Base-by-base conservation (phyloP, 2,797 vertebrate species). In the Phylloscopus collybita region DNA sequence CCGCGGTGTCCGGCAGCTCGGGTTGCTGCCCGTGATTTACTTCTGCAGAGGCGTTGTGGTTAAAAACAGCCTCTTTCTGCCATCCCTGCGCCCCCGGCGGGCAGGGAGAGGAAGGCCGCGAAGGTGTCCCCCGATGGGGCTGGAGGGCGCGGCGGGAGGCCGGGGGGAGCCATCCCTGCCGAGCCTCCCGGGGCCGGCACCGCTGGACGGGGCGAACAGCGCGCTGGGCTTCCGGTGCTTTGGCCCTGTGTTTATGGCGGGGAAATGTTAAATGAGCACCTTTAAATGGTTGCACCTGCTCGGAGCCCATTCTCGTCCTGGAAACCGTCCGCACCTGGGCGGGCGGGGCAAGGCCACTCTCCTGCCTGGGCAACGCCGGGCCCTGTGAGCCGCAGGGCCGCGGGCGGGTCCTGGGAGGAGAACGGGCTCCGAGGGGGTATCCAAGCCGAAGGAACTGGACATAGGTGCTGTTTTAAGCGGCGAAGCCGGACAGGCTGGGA, bases 401-500 rank as follows among this genome's bases (percentile, higher is more conserved):
- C 10, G 5, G 53, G 20, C 5, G 7, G 10, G 15, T 44, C 9
- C 25, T 25, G 18, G 34, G 7, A 13, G 32, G 59, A 45, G n/a
- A 57, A 2, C 3, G 49, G 17, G 44, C 21, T 19, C 38, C 0
- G n/a, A 14, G 10, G 5, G 29, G 25, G 13, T 4, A 34, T 8
- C 10, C 18, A 2, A 13, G n/a, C 18, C 4, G 11, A 32, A 16
- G 47, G 40, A 70, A 51, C 5, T 8, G 42, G 6, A 6, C 5
- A 5, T 2, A 1, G 40, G 23, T 32, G 54, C 21, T 18, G 5
- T 40, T 83, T 80, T 38, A 40, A 27, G 51, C 0, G 19, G 5
- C 2, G 11, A 19, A 71, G 30, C 15, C 1, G 32, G 20, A 3
- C 2, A 8, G 11, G 29, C 9, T 17, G 7, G 2, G 1, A 4